Base-by-base conservation (phyloP, 2,888 invertebrate species). In the Drosophila subsilvestris region DNA sequence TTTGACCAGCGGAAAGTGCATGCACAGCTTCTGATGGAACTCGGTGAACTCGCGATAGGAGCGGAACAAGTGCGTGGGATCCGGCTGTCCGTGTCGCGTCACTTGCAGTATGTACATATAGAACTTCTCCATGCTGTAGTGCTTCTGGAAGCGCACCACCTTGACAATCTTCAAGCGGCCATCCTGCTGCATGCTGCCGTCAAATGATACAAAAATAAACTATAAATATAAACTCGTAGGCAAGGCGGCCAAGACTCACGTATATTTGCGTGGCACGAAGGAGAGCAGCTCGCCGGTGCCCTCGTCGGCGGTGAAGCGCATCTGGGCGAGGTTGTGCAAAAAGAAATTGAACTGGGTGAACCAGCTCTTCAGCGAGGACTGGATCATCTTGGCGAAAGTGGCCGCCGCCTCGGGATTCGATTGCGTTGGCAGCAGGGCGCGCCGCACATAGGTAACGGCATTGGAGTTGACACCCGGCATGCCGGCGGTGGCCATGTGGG, bases 311-410 rank as follows among this genome's bases (percentile, higher is more conserved):
- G 96, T 95, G 86, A 98, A 98, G 78, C 98, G 94, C 87, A 98
- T 93, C 91, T 99, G 99, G 2, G 98, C 98, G 90, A 99, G 93
- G 92, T 98, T 98, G 93, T 99, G 99, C 55, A 99, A 93, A 93
- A 99, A 99, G 93, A 99, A 99, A 93, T 99, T 99, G 87, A 99
- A 96, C 72, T 98, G 98, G 0, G 99, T 98, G 90, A 98, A 99
- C 94, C 96, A 95, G 37, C 96, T 96, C 93, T 97, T 97, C 68
- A 98, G 93, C 50, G 98, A 98, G 87, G 97, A 97, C 92, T 98
- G 97, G 91, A 99, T 99, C 94, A 99, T 96, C 71, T 97, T 93
- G 0, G 99, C 98, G 93, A 99, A 99, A 67, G 96, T 95, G n/a
- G 98, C 98, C 2, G 98, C 97, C 1, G 99, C 99, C 93, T 99